phyloP scores from a whole-genome alignment of 2,797 vertebrate species.

The Peromyscus attwateri region DNA sequence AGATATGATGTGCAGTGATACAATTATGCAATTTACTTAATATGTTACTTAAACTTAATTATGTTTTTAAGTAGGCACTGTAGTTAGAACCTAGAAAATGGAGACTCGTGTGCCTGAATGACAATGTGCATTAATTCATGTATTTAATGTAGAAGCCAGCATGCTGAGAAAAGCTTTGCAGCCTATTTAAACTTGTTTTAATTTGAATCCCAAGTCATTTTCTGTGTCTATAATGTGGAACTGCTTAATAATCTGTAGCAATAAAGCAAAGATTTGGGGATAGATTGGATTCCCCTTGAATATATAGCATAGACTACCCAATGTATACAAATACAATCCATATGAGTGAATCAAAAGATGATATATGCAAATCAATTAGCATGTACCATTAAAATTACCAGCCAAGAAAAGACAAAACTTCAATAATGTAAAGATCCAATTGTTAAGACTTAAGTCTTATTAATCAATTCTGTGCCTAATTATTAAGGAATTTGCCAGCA shows the following conservation, averaged over 20 bases:
- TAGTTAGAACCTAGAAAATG: background rate
- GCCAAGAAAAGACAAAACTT: slow-evolving; percentile 58
- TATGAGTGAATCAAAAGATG: slow-evolving; percentile 25
- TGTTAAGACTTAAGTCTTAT: slow-evolving; percentile 63
- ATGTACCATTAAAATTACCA: slow-evolving; percentile 62
- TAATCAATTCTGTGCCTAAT: background rate
- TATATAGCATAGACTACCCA: background rate
- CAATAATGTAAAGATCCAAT: slow-evolving; percentile 59
- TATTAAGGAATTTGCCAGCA: slow-evolving; percentile 66
- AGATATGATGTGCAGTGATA: background rate
- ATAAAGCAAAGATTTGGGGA: slow-evolving; percentile 78
- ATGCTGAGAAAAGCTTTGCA: slow-evolving; percentile 71
- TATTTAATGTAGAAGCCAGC: slow-evolving; percentile 74
- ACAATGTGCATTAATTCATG: slow-evolving; percentile 61
- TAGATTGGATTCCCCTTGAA: slow-evolving; percentile 63
- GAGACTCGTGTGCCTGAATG: background rate
- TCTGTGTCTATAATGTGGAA: slow-evolving; percentile 80
- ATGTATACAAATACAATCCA: slow-evolving; percentile 51
- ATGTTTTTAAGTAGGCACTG: background rate
- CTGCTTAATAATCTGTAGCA: slow-evolving; percentile 77
- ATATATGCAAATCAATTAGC: slow-evolving; percentile 66
- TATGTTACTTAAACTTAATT: slow-evolving; percentile 55
- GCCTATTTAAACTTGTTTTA: slow-evolving; percentile 79
- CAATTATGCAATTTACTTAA: background rate
- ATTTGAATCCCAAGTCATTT: slow-evolving; percentile 80